phyloP scores from a whole-genome alignment of 2,113 vertebrate species.

The Sinocyclocheilus maitianheensis region DNA sequence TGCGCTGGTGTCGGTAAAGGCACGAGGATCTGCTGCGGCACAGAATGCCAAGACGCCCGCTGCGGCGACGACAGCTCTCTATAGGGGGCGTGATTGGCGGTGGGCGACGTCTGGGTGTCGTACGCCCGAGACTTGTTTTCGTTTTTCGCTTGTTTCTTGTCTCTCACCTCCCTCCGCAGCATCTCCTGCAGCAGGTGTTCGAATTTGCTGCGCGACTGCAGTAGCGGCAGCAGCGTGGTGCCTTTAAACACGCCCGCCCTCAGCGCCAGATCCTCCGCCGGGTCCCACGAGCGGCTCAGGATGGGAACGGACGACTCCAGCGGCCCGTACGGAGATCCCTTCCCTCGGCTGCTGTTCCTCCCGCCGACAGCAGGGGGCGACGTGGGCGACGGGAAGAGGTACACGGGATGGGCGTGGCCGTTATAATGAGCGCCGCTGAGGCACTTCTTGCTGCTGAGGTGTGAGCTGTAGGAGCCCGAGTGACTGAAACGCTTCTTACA shows the following conservation, averaged over 20 bases:
- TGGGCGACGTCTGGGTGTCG: neutral
- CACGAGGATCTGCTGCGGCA: conserved; percentile 70
- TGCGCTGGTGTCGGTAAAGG: conserved; percentile 70
- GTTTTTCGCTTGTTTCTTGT: conserved; percentile 45
- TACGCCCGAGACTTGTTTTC: neutral
- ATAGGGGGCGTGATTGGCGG: conserved; percentile 58
- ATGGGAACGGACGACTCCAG: conserved; percentile 38
- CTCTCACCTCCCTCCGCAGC: conserved; percentile 68
- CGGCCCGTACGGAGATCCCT: too few species aligned
- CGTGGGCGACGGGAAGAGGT: conserved; percentile 65
- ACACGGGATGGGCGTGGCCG: conserved; percentile 53
- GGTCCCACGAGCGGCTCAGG: conserved; percentile 67
- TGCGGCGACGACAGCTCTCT: conserved; percentile 61
- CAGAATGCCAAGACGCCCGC: conserved; percentile 68
- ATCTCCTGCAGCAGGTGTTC: conserved; percentile 76
- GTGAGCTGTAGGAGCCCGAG: conserved; percentile 84
- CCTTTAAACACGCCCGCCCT: conserved; percentile 67
- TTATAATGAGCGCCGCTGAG: conserved; percentile 65
- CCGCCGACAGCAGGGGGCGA: conserved; percentile 68
- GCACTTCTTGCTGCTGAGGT: conserved; percentile 84
- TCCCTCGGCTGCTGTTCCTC: conserved; percentile 51
- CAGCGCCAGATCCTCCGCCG: conserved; percentile 62
- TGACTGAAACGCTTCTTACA: conserved; percentile 85
- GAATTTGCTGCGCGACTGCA: conserved; percentile 71
- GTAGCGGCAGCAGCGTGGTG: conserved; percentile 68